These are phyloP conservation scores for Meiosimyza platycephala DNA, from an alignment of 2,888 invertebrate species.

Conservation along the genomic window DNA sequence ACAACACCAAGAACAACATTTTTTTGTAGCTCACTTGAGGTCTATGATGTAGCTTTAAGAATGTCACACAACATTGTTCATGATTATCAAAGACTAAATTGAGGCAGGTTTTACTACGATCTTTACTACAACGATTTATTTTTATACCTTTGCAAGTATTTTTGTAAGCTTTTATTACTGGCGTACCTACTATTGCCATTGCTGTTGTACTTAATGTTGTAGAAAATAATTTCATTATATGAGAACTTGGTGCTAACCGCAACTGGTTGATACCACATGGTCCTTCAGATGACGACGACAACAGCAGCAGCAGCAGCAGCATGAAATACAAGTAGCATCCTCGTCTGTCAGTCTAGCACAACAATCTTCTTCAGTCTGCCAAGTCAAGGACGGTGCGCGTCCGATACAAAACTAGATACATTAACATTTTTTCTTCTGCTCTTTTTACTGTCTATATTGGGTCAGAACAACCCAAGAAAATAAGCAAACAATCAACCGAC, in stretches of 20 bases:
- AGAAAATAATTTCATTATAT: background rate
- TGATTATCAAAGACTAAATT: slow-evolving; percentile 27
- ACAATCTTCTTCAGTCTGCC: slow-evolving; percentile 13
- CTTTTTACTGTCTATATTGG: slow-evolving; percentile 1
- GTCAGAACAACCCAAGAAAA: slow-evolving; percentile 13
- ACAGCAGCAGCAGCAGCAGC: background rate
- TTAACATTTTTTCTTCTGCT: background rate
- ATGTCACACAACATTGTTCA: slow-evolving; percentile 26
- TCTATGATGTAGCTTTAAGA: slow-evolving; percentile 9
- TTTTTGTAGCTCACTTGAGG: slow-evolving; percentile 17
- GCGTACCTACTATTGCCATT: background rate
- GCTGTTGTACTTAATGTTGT: background rate
- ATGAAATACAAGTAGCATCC: background rate
- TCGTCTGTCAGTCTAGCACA: slow-evolving; percentile 20
- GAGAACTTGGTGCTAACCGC: background rate
- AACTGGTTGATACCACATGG: slow-evolving; percentile 13
- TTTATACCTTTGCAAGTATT: slow-evolving; percentile 38
- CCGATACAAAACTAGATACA: background rate
- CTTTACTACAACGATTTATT: slow-evolving; percentile 42
- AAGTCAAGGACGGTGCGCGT: slow-evolving; percentile 38
- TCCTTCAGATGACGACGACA: background rate
- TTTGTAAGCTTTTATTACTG: slow-evolving; percentile 15
- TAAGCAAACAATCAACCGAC: background rate
- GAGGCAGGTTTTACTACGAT: slow-evolving; percentile 31
- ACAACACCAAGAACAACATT: slow-evolving; percentile 15